Base-by-base conservation (phyloP, 1,140 invertebrate genomes). In the Drosophila azteca region DNA sequence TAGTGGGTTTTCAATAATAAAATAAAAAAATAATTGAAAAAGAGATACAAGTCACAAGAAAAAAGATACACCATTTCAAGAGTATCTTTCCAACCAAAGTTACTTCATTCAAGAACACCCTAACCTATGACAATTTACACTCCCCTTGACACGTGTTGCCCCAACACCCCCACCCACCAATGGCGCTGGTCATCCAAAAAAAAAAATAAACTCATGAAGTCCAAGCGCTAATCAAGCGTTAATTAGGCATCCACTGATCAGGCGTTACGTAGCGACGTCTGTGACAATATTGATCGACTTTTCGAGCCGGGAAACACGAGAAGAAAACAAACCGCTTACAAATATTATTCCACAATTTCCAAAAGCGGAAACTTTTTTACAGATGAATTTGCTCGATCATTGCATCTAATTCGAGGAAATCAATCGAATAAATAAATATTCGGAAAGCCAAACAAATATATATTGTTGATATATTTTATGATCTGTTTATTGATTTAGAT, bases 211-310 rank as follows among this genome's bases (percentile, higher is more conserved):
- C 22, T 1, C 22, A 22, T 22, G 2, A 48, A 1, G 17, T 57
- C 70, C 66, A 43, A 69, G 60, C 55, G 69, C 65, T 79, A 77
- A 77, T 77, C 69, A 82, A 63, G 80, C 76, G 80, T 79, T 84
- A 83, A 83, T 83, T 68, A 76, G 43, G 11, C 17, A 1, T 20
- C 17, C 17, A 20, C 45, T 62, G 80, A 83, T 77, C 62, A 72
- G 77, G 62, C 63, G 53, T 83, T 84, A 76, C 79, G 79, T 82
- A 58, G 52, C 51, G 6, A 50, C 35, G 55, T 66, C 77, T 79
- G 65, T 54, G 77, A 79, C 70, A 75, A 75, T 79, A 79, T 70
- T 79, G 79, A 45, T 70, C 64, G 69, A 62, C 65, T 70, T 70
- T 70, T 35, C 17, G 44, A 49, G 43, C 58, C 43, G 11, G 6